Conservation (phyloP, 2,797 vertebrate species). For the Cyclopterus lumpus region DNA sequence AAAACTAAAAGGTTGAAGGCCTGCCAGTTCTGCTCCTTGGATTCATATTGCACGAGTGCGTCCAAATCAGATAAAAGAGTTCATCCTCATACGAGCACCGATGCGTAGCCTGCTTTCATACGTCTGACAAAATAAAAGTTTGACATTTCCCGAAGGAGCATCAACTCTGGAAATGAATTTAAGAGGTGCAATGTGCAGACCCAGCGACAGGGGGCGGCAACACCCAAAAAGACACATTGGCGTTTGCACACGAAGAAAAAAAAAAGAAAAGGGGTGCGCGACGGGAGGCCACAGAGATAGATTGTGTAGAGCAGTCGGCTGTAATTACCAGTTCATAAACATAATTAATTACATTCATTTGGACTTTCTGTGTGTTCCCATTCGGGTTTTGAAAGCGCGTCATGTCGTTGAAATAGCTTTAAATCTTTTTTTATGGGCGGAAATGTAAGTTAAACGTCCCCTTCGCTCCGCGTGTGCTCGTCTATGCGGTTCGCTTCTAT, state of each 20-base stretch:
- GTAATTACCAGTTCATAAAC: not conserved
- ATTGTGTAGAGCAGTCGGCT: slow-evolving; percentile 36
- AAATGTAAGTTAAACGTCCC: fast-evolving
- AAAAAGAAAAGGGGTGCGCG: too few species aligned
- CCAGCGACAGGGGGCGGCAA: slow-evolving; percentile 25
- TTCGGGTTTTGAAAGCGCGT: not conserved
- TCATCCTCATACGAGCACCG: slow-evolving; percentile 1
- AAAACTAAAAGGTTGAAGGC: not conserved
- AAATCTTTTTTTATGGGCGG: too few species aligned
- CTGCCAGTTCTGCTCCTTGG: not conserved
- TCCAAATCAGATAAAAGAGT: slow-evolving; percentile 23
- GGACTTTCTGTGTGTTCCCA: not conserved
- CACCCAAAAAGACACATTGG: not conserved
- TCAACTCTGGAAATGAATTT: not conserved
- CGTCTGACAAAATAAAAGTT: slow-evolving; percentile 23
- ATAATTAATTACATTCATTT: not conserved
- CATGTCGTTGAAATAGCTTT: fast-evolving
- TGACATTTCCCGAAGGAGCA: not conserved
- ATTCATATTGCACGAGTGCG: not conserved
- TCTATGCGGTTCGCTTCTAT: slow-evolving; percentile 37
- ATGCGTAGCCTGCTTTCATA: not conserved
- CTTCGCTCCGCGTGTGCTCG: not conserved
- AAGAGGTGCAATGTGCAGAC: not conserved
- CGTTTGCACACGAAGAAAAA: slow-evolving; percentile 48
- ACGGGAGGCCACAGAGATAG: slow-evolving; percentile 33